Evolutionary conservation across 2,888 invertebrate genomes (phyloP), one percentile per base, ranked within the genome.

Genomic region (Patella caerulea): DNA sequence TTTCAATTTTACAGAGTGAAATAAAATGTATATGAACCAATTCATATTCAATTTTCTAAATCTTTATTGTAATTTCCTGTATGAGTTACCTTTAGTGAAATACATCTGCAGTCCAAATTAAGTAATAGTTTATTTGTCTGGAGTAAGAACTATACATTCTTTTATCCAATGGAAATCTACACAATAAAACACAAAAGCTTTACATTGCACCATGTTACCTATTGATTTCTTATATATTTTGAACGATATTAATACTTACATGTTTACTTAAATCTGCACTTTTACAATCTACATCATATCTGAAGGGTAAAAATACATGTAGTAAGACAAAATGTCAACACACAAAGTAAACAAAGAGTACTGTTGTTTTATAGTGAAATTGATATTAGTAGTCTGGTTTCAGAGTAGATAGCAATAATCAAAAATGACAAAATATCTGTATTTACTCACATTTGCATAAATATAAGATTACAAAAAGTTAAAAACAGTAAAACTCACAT

Each of bases 211-310:
- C 34, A 34, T 5, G 34, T 34, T 24, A 34, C 34, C 34, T 34
- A 34, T 34, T 34, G 4, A 4, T 34, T 34, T 34, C 34, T 5
- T 34, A 34, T 34, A 5, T 34, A 34, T 34, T 34, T 34, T 34
- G 34, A 34, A 34, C 5, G 34, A 34, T 34, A 34, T 4, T 7
- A 9, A 24, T 71, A 88, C 89, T 87, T 86, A 90, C 90, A 88
- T 90, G 90, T 73, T 90, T 90, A 24, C 82, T 83, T 4, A 90
- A 82, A 76, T 88, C 87, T 52, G 87, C 79, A 79, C 87, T 88
- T 59, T 85, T 85, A 9, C 88, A 88, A 79, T 90, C 90, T 56
- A 90, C 87, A 82, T 90, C 90, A 86, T 89, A 90, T 15, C 90
- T 90, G 82, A 45, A 87, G 71, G 59, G 77, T 55, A 70, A 59